Conservation (phyloP, 2,797 vertebrate genomes). For the Hirundo rustica region DNA sequence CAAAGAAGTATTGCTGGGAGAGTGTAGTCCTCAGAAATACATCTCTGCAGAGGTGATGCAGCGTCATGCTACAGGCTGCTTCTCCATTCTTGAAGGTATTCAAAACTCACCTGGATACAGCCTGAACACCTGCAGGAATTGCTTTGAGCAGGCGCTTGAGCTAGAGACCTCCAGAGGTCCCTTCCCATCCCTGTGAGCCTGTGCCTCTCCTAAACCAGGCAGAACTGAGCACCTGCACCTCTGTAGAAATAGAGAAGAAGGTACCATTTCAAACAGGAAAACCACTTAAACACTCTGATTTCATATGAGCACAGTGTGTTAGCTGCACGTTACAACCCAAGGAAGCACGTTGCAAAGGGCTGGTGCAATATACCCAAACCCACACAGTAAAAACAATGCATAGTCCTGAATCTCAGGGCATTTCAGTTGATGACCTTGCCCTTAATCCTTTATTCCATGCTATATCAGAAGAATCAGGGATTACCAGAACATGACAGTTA, state of each 20-base stretch:
- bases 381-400: background rate
- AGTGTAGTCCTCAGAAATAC: background rate
- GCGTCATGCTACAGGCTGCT: background rate
- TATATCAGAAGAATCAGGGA: background rate
- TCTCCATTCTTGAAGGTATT: background rate
- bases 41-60: background rate
- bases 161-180: background rate
- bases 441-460: conserved; percentile 10
- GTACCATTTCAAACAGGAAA: background rate
- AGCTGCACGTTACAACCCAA: background rate
- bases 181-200: background rate
- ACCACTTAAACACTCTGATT: background rate
- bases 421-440: background rate
- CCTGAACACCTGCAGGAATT: background rate
- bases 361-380: background rate
- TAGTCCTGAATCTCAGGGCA: background rate
- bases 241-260: background rate
- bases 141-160: background rate
- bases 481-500: conserved; percentile 1
- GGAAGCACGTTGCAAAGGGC: background rate
- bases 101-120: background rate
- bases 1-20: background rate
- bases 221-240: background rate
- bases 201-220: background rate
- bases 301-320: background rate